Conservation (phyloP, 2,888 invertebrate species). For the Plebejus argus region DNA sequence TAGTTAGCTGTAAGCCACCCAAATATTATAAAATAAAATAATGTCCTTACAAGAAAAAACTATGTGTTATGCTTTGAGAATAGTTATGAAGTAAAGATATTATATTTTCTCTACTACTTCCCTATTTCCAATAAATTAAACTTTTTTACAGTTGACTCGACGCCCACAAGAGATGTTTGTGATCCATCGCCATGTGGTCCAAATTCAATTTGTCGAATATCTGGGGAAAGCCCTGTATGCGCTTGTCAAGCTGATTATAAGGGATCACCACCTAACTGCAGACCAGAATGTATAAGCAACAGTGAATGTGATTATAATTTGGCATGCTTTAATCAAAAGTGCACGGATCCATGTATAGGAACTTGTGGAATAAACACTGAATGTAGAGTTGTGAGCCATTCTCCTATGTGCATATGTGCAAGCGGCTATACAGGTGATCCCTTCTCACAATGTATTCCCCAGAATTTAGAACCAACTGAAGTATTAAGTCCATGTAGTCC, state of each 20-base stretch:
- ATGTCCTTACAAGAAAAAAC: too few species aligned
- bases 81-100: too few species aligned
- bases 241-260: conserved; percentile 85
- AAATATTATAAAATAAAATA: too few species aligned
- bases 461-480: conserved; percentile 62
- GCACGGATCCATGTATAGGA: conserved; percentile 87
- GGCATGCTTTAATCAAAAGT: conserved; percentile 89
- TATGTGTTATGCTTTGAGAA: too few species aligned
- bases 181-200: conserved; percentile 90
- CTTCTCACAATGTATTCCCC: conserved; percentile 82
- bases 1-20: too few species aligned
- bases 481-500: conserved; percentile 82
- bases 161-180: conserved; percentile 77
- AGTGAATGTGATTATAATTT: conserved; percentile 86
- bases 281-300: conserved; percentile 90
- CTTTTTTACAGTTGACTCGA: conserved; percentile 45
- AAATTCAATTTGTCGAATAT: conserved; percentile 85
- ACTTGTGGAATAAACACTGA: conserved; percentile 87
- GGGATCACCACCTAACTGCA: conserved; percentile 88
- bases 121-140: background rate
- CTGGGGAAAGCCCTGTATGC: conserved; percentile 86
- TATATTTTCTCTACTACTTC: too few species aligned
- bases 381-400: conserved; percentile 88
- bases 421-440: conserved; percentile 88
- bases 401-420: conserved; percentile 86